Evolutionary conservation across 2,113 vertebrate species (phyloP), one percentile per base, ranked within the genome.

Genomic region (Cacatua alba): DNA sequence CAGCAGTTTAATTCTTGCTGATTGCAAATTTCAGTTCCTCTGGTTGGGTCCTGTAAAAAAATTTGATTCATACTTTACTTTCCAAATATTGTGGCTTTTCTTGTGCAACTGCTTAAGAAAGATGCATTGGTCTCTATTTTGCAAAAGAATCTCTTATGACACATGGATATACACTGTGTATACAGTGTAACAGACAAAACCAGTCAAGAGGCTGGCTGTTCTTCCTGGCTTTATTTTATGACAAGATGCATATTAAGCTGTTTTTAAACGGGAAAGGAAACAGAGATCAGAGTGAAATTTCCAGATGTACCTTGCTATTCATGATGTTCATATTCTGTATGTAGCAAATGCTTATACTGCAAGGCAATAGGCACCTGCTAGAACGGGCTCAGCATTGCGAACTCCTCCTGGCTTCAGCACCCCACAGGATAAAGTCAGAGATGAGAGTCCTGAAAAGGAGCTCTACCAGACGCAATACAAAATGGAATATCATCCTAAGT

Each of bases 11-110:
- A 72, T 87, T 97, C 86, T 86, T 88, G 88, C 67, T 17, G 44
- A 67, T 51, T 68, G 92, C 96, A 96, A 96, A 92, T 97, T 97
- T 97, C 95, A 96, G 95, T 97, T 97, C 97, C 95, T 96, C 95
- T 92, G 60, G 63, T 59, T 84, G 48, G 43, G n/a, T 75, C 55
- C 93, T 94, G 77, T 65, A 88, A 89, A 92, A 59, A 95, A 35
- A 25, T 95, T 97, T 94, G 87, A 97, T 97, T 96, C 95, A 97
- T 93, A 62, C 67, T 96, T 96, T 88, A 84, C 88, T 96, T 96
- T 95, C 68, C 92, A 96, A 95, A 95, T 89, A 86, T 37, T 92
- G 95, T 71, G 88, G 92, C 82, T 96, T 92, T 68, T 93, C 86
- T 95, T 95, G 82, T 94, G 95, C 95, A 97, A 97, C 64, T n/a